A percentile compares a stretch with the other conserved stretches of the same genome.
These are phyloP conservation scores for Gnathonemus longibarbis DNA, from an alignment of 2,113 vertebrate species.

Conservation along the genomic window DNA sequence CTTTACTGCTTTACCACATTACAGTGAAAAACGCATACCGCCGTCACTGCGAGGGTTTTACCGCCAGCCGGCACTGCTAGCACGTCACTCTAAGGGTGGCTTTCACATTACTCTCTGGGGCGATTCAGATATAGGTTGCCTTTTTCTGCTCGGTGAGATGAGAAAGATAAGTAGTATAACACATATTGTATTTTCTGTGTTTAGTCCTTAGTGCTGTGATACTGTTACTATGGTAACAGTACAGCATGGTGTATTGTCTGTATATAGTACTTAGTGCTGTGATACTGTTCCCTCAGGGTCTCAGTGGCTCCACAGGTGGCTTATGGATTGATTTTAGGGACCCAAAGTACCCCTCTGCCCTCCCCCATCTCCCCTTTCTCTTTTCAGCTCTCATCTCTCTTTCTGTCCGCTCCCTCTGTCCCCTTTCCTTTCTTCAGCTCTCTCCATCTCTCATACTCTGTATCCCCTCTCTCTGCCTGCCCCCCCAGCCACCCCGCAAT, in stretches of 20 bases:
- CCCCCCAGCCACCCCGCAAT: not conserved
- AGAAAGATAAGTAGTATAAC: not conserved
- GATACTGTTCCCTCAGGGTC: not conserved
- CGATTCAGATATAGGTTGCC: not conserved
- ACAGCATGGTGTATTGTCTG: not conserved
- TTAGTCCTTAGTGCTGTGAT: not conserved
- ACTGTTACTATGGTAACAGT: not conserved
- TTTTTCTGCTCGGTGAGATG: not conserved
- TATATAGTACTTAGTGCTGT: not conserved
- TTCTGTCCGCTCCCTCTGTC: not conserved
- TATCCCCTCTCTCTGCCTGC: not conserved
- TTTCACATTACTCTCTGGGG: not conserved
- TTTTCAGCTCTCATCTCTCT: not conserved
- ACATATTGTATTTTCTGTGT: not conserved
- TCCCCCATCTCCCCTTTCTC: not conserved
- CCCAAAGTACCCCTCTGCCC: not conserved
- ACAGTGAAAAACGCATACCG: not conserved
- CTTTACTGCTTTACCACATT: not conserved
- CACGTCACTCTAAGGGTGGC: not conserved
- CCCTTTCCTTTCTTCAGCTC: not conserved
- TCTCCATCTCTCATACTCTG: not conserved
- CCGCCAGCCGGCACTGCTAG: not conserved
- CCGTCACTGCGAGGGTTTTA: not conserved
- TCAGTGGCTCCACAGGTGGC: not conserved
- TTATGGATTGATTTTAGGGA: not conserved